phyloP scores from a whole-genome alignment of 2,797 vertebrate species.

The Lutjanus campechanus region DNA sequence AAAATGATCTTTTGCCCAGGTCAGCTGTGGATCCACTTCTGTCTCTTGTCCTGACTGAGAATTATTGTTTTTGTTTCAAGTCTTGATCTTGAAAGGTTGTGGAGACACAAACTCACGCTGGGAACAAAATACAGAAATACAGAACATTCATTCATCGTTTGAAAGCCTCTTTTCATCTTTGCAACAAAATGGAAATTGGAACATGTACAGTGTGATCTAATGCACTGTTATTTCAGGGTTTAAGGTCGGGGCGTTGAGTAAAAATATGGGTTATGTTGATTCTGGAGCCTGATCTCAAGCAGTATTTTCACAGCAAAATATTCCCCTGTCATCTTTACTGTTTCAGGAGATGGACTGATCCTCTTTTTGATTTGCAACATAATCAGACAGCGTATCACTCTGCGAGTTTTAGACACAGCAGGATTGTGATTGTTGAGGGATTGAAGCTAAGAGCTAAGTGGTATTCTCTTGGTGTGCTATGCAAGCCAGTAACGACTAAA shows the following conservation, averaged over 20 bases:
- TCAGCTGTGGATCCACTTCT: conserved; percentile 21
- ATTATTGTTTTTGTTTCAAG: conserved; percentile 27
- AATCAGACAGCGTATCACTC: conserved; percentile 4
- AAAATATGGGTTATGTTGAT: conserved; percentile 14
- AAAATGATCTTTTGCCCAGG: conserved; percentile 5
- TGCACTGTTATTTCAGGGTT: conserved; percentile 21
- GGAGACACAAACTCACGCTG: neutral
- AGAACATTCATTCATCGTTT: conserved; percentile 18
- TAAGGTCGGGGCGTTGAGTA: conserved; percentile 4
- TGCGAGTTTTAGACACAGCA: conserved; percentile 5
- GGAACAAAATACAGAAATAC: conserved; percentile 20
- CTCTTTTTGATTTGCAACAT: conserved; percentile 24
- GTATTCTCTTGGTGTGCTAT: conserved; percentile 1
- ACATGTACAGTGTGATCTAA: neutral
- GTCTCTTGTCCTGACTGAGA: conserved; percentile 7
- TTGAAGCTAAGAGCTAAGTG: conserved; percentile 20
- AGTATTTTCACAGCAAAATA: neutral
- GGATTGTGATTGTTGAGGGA: conserved; percentile 3
- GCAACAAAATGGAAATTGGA: conserved; percentile 17
- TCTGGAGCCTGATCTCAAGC: neutral
- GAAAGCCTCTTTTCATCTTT: conserved; percentile 32
- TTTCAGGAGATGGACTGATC: conserved; percentile 20
- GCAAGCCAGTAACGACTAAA: conserved; percentile 22
- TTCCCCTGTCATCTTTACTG: neutral
- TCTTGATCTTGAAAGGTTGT: conserved; percentile 23